A percentile compares a stretch with the other conserved stretches of the same genome.
phyloP scores from a whole-genome alignment of 2,797 vertebrate species.

The Myotis daubentonii region DNA sequence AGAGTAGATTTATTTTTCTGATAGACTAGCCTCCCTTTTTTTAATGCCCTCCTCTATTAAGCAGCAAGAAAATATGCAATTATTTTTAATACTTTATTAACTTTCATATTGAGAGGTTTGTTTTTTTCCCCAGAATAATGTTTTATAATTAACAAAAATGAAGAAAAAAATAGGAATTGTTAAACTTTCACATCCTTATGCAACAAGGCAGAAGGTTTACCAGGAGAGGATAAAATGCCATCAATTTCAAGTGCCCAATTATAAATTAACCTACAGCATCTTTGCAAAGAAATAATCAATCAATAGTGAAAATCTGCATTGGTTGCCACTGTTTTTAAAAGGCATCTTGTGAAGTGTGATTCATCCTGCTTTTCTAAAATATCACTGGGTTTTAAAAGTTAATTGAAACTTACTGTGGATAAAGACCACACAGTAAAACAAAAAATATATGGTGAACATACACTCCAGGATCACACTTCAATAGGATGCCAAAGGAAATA shows the following conservation, averaged over 20 bases:
- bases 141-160: constrained; percentile 80
- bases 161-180: constrained; percentile 73
- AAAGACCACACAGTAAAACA: constrained; percentile 80
- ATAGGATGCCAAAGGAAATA: constrained; percentile 82
- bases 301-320: background rate
- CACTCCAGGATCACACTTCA: constrained; percentile 76
- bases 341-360: background rate
- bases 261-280: constrained; percentile 44
- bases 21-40: background rate
- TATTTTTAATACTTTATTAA: background rate
- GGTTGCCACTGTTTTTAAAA: background rate
- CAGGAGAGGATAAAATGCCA: constrained; percentile 67
- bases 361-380: constrained; percentile 69
- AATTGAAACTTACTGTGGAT: constrained; percentile 82
- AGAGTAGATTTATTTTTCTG: constrained; percentile 2
- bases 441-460: constrained; percentile 81
- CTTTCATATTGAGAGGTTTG: background rate
- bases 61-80: background rate
- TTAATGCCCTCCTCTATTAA: constrained; percentile 3
- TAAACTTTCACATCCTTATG: constrained; percentile 80
- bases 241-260: constrained; percentile 61
- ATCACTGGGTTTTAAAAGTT: constrained; percentile 75
- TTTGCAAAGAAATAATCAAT: constrained; percentile 41
- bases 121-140: constrained; percentile 61
- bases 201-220: constrained; percentile 72